Percentiles rank a stretch among this genome's conserved stretches.
Conservation (phyloP, 2,113 vertebrate species). For the Leuciscus idus region DNA sequence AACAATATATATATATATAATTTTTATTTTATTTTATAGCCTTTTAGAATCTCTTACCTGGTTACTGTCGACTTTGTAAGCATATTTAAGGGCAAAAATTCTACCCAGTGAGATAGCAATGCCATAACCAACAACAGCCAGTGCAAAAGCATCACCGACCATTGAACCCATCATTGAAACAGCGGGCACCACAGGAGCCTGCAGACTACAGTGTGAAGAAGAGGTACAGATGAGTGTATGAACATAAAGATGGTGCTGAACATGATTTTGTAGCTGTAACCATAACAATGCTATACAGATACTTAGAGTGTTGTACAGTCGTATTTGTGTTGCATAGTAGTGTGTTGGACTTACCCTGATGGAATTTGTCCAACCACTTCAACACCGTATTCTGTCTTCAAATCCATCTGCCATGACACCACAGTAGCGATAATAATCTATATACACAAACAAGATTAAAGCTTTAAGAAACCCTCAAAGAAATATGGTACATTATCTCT, state of each 20-base stretch:
- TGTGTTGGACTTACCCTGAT: constrained; percentile 79
- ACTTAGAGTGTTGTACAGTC: background rate
- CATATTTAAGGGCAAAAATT: constrained; percentile 93
- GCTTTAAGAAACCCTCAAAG: background rate
- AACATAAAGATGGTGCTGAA: background rate
- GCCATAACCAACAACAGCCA: constrained; percentile 90
- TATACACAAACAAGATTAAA: constrained; percentile 4
- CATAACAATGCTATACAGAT: background rate
- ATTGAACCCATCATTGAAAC: constrained; percentile 76
- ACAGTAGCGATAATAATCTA: constrained; percentile 87
- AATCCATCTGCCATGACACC: constrained; percentile 80
- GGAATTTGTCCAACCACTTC: constrained; percentile 88
- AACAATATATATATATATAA: no score
- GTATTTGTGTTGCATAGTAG: background rate
- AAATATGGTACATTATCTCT: no score
- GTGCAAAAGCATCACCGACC: constrained; percentile 87
- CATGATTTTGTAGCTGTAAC: background rate
- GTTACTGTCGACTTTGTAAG: constrained; percentile 95
- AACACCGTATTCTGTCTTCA: constrained; percentile 75
- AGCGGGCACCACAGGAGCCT: constrained; percentile 75
- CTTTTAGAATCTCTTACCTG: constrained; percentile 77
- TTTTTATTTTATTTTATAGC: no score
- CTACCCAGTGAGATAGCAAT: constrained; percentile 93
- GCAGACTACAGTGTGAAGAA: constrained; percentile 74
- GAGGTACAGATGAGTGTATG: background rate